These are phyloP conservation scores for Onthophagus taurus DNA, from an alignment of 1,140 invertebrate species.

Conservation along the genomic window DNA sequence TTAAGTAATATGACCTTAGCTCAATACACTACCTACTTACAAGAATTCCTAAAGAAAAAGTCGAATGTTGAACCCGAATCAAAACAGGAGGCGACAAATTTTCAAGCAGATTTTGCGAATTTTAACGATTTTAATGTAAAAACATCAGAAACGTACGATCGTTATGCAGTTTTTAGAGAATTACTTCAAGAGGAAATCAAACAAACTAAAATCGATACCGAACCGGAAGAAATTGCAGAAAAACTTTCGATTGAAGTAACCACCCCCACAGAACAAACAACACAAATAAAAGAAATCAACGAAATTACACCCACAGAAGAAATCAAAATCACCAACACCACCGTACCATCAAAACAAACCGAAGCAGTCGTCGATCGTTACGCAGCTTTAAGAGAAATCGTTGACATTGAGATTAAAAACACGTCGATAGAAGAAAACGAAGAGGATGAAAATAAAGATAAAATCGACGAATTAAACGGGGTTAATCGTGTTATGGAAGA, in stretches of 20 bases:
- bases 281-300: too few species aligned
- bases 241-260: constrained; percentile 16
- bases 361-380: constrained; percentile 46
- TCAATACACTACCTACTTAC: constrained; percentile 69
- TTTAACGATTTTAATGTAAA: constrained; percentile 48
- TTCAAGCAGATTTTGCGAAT: constrained; percentile 52
- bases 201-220: constrained; percentile 40
- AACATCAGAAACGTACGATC: constrained; percentile 47
- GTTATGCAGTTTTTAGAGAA: constrained; percentile 79
- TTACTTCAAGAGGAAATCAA: constrained; percentile 59
- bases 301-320: background rate
- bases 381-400: constrained; percentile 60
- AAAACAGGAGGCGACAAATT: constrained; percentile 20
- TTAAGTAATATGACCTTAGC: constrained; percentile 77
- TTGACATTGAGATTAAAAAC: constrained; percentile 36
- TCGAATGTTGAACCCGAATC: background rate
- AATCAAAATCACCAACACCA: background rate
- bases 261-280: too few species aligned
- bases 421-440: constrained; percentile 21
- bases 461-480: too few species aligned
- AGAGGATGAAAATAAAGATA: constrained; percentile 33
- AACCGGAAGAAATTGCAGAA: constrained; percentile 32
- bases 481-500: constrained; percentile 31
- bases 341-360: constrained; percentile 15
- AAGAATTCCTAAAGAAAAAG: constrained; percentile 50